Conservation (phyloP, 92 coral and sea anemone genomes). For the Epizoanthus rinbou region DNA sequence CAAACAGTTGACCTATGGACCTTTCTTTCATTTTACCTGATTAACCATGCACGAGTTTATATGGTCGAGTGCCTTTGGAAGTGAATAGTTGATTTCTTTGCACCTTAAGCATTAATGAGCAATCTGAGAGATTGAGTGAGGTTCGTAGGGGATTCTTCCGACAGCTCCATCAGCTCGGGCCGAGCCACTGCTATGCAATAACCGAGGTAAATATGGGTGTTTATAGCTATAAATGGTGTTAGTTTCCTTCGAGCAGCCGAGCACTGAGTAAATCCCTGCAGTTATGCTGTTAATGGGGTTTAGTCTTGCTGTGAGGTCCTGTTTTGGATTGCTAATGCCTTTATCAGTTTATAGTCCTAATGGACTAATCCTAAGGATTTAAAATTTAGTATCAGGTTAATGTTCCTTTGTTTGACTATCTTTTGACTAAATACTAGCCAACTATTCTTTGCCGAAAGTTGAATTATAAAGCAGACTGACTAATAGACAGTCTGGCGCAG, state of each 20-base stretch:
- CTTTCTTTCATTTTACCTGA: too few species aligned
- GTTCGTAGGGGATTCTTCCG: background rate
- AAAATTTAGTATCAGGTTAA: background rate
- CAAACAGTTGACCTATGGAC: background rate
- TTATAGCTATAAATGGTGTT: background rate
- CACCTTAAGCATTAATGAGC: background rate
- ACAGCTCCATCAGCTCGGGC: background rate
- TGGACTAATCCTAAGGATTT: background rate
- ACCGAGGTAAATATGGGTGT: background rate
- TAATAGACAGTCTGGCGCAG: background rate
- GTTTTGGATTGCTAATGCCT: background rate
- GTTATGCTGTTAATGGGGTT: background rate
- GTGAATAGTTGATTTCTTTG: background rate
- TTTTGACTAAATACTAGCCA: background rate
- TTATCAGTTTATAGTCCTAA: background rate
- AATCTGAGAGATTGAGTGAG: too few species aligned
- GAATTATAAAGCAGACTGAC: too few species aligned
- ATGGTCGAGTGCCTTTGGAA: background rate
- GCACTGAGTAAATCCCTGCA: background rate
- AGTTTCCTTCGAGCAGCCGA: background rate
- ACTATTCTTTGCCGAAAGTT: background rate
- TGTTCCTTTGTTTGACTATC: background rate
- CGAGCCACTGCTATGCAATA: background rate
- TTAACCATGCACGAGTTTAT: background rate
- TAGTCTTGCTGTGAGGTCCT: conserved; percentile 2